phyloP scores from a whole-genome alignment of 2,797 vertebrate genomes.

The Chlorospingus semifuscus region DNA sequence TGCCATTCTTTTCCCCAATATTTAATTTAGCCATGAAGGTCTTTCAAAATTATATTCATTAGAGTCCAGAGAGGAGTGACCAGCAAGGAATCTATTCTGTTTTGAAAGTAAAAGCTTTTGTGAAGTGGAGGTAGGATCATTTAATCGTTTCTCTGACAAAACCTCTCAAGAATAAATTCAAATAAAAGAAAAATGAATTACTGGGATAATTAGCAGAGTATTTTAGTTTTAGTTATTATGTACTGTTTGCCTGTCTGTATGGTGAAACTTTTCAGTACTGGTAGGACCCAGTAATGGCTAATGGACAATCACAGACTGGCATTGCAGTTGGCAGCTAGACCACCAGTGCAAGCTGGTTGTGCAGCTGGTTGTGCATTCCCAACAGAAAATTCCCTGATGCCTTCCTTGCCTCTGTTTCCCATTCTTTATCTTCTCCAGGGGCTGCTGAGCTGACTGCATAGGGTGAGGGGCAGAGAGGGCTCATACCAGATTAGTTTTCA shows the following conservation, averaged over 20 bases:
- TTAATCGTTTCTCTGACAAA: not conserved
- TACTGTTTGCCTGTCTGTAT: not conserved
- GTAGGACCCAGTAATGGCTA: not conserved
- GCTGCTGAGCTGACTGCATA: accelerated
- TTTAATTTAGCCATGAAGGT: not conserved
- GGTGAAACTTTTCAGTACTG: not conserved
- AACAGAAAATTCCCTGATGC: not conserved
- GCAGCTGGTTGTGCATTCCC: not conserved
- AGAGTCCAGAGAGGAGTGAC: not conserved
- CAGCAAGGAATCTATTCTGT: not conserved
- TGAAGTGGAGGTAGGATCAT: not conserved
- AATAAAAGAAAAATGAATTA: not conserved
- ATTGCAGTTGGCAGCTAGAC: not conserved
- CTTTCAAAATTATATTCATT: not conserved
- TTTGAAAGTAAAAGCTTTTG: not conserved
- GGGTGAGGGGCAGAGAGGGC: not conserved
- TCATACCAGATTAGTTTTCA: not conserved
- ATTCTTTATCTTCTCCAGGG: not conserved
- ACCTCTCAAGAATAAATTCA: not conserved
- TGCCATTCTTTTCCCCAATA: not conserved
- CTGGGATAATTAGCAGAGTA: not conserved
- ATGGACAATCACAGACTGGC: not conserved
- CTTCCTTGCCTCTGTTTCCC: not conserved
- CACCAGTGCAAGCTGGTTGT: not conserved
- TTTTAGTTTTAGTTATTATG: not conserved